A percentile compares a stretch with the other conserved stretches of the same genome.
These are phyloP conservation scores for Cricetomys ansorgei DNA, from an alignment of 2,113 vertebrate genomes.

Conservation along the genomic window DNA sequence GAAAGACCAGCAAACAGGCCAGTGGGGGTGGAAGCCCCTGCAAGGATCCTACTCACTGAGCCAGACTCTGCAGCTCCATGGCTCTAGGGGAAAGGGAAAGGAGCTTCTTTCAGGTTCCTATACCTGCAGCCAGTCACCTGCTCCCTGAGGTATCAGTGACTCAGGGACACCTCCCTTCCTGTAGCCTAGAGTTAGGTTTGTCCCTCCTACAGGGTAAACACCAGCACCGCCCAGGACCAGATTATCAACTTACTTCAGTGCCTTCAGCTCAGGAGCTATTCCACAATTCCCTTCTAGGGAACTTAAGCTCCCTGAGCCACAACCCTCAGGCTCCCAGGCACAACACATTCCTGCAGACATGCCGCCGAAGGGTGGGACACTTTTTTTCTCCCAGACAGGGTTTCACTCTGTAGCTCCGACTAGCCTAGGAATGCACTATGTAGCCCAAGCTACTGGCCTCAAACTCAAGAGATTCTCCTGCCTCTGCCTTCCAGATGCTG, in stretches of 20 bases:
- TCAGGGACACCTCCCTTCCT: conserved; percentile 62
- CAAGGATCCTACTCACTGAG: no score
- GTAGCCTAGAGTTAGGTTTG: conserved; percentile 33
- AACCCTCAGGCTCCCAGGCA: not conserved
- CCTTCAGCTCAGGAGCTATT: not conserved
- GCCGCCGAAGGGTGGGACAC: not conserved
- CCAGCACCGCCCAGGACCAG: not conserved
- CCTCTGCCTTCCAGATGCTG: not conserved
- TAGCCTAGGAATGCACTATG: not conserved
- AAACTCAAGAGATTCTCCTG: not conserved
- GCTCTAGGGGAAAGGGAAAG: no score
- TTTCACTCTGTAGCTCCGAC: not conserved
- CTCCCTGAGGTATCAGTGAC: conserved; percentile 48
- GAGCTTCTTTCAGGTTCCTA: conserved; percentile 3
- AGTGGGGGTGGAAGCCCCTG: not conserved
- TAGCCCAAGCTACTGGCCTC: not conserved
- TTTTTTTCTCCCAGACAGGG: no score
- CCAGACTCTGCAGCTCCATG: not conserved
- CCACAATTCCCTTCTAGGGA: not conserved
- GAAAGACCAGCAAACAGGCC: not conserved
- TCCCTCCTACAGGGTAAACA: not conserved
- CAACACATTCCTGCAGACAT: not conserved
- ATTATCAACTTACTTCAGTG: conserved; percentile 22
- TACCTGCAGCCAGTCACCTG: not conserved
- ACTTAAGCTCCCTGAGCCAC: not conserved